Evolutionary conservation across 2,113 vertebrate species (phyloP).

Genomic region (Heterotis niloticus): DNA sequence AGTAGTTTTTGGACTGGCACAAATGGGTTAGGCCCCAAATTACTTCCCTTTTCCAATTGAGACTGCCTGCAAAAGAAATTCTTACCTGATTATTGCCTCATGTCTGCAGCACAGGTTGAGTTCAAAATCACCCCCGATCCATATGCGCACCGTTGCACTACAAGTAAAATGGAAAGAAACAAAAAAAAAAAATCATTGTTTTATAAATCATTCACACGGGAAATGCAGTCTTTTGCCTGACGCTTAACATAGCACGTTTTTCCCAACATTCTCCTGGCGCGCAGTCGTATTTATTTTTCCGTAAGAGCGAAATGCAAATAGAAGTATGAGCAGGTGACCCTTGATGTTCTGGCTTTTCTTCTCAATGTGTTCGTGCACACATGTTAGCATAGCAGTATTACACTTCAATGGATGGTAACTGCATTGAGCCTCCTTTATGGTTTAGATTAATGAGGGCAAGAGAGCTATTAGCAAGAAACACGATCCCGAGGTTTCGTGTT

Average conservation of each 20-base stretch:
- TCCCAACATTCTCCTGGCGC: background rate
- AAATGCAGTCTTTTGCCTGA: background rate
- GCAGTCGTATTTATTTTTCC: background rate
- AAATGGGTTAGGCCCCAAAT: conserved; percentile 13
- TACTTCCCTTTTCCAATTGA: conserved; percentile 22
- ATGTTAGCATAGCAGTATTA: background rate
- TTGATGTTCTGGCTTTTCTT: background rate
- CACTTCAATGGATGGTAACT: conserved; percentile 17
- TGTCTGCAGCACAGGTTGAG: background rate
- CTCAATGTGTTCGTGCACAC: background rate
- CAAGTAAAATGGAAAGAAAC: background rate
- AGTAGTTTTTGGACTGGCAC: background rate
- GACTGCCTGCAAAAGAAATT: background rate
- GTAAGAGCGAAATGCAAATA: background rate
- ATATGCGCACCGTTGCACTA: background rate
- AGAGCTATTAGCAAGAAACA: conserved; percentile 6
- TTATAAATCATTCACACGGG: background rate
- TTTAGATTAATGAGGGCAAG: conserved; percentile 21
- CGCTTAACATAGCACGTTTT: background rate
- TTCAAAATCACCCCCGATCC: background rate
- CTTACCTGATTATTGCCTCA: conserved; percentile 11
- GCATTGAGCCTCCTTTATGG: background rate
- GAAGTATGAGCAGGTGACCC: background rate
- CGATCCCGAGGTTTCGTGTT: conserved; percentile 7
- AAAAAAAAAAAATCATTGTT: background rate